Percentiles rank a stretch among this genome's conserved stretches.
phyloP scores from a whole-genome alignment of 1,140 invertebrate genomes.

The Halyomorpha halys region DNA sequence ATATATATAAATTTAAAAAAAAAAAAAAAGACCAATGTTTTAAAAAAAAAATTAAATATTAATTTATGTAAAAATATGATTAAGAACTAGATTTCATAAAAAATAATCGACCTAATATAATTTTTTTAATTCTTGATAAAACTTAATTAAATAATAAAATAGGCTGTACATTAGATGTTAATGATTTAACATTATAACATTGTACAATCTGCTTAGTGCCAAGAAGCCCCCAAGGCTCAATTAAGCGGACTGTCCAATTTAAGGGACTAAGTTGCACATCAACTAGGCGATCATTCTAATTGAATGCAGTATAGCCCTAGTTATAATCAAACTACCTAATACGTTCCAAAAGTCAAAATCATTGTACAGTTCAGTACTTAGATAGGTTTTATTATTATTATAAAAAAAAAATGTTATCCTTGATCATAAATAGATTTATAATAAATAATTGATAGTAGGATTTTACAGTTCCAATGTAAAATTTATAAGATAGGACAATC shows the following conservation, averaged over 20 bases:
- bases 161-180: constrained; percentile 13
- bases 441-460: no score
- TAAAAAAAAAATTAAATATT: no score
- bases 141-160: not conserved
- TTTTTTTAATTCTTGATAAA: constrained; percentile 3
- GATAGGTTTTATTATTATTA: no score
- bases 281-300: constrained; percentile 20
- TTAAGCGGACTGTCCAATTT: constrained; percentile 20
- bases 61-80: no score
- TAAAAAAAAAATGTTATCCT: no score
- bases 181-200: not conserved
- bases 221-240: not conserved
- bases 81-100: no score
- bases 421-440: no score
- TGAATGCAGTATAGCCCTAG: constrained; percentile 22
- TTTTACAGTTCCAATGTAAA: no score
- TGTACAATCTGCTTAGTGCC: constrained; percentile 13
- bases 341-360: not conserved
- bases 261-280: constrained; percentile 24
- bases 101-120: constrained; percentile 10
- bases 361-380: no score
- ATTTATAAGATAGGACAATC: no score
- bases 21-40: no score
- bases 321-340: constrained; percentile 1
- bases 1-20: no score